Conservation (phyloP, 2,888 invertebrate species). For the Macrostomum cliftonense region DNA sequence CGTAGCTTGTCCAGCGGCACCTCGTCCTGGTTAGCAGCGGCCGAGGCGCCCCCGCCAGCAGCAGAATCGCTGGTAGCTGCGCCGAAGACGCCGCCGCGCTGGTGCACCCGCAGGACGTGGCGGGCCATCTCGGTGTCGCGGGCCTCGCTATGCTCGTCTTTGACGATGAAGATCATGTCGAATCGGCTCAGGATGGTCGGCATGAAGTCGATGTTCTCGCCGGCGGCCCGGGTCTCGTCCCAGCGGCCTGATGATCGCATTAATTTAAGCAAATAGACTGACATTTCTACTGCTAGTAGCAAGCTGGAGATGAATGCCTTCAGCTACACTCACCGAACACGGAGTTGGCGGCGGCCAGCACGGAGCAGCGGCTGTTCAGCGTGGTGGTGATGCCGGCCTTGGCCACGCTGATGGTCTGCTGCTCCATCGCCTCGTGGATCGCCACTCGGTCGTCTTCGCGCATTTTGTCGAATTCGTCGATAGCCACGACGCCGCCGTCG, state of each 20-base stretch:
- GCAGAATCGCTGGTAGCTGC: background rate
- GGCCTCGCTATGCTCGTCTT: constrained; percentile 74
- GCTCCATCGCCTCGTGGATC: constrained; percentile 99
- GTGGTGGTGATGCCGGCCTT: constrained; percentile 99
- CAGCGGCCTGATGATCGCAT: constrained; percentile 46
- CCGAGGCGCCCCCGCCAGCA: background rate
- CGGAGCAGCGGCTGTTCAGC: constrained; percentile 87
- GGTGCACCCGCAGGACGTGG: constrained; percentile 86
- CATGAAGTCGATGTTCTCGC: constrained; percentile 93
- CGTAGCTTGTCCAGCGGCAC: constrained; percentile 63
- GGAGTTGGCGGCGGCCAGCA: constrained; percentile 95
- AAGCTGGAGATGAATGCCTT: too few species aligned
- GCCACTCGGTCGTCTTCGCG: constrained; percentile 93
- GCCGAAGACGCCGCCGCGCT: background rate
- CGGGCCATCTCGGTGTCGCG: constrained; percentile 59
- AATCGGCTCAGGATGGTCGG: constrained; percentile 98
- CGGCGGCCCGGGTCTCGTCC: constrained; percentile 88
- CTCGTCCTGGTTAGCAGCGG: constrained; percentile 57
- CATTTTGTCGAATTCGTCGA: constrained; percentile 99
- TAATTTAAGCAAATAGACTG: too few species aligned
- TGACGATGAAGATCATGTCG: constrained; percentile 98
- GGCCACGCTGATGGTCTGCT: constrained; percentile 96
- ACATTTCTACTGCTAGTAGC: too few species aligned
- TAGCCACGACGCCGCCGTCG: constrained; percentile 95
- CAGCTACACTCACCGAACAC: constrained; percentile 75